Base-by-base conservation (phyloP, 35 echinoderm and acorn worm species). In the Holothuria glaberrima region DNA sequence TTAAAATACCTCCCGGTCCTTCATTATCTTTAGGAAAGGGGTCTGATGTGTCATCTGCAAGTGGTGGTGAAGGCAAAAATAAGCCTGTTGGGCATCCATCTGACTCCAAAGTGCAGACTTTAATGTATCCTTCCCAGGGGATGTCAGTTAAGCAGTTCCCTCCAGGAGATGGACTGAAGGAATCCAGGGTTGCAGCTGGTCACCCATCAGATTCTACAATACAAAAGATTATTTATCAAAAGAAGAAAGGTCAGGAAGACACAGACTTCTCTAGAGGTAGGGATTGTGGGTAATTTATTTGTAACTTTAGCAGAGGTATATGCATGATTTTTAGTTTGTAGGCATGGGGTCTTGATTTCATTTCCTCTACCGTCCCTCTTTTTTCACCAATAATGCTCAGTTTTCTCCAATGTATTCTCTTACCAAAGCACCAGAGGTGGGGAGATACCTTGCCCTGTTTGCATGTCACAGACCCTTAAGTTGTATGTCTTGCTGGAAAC, bases 171-270 rank as follows among this genome's bases (percentile, higher is more conserved):
- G 50, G 48, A 58, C 34, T 31, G 25, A 73, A 68, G 76, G 65
- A 72, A 80, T 17, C 25, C 5, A 33, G 66, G 24, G 66, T 26
- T 17, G 6, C 31, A 33, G 19, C 68, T 54, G 88, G 88, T 31
- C 94, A 97, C 64, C 94, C 88, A 20, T 93, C 94, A 19, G 94
- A 97, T 59, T 93, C 94, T 30, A 69, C 88, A 9, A 88, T 76
- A 27, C 88, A 90, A 84, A 88, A 88, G 82, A n/a, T 93, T 0
- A 68, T 97, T 48, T 93, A 93, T 69, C 70, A 74, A 54, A 71
- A 41, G 21, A 34, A 72, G 28, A 19, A 79, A 22, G 24, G 17
- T 5, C 84, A 36, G 70, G 91, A 58, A 33, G 30, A 16, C 44
- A 48, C 4, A 30, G 38, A 80, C 9, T 9, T 9, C 50, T 54